Evolutionary conservation across 2,888 invertebrate genomes (phyloP), one percentile per base, ranked within the genome.

Genomic region (Anarsia innoxiella): DNA sequence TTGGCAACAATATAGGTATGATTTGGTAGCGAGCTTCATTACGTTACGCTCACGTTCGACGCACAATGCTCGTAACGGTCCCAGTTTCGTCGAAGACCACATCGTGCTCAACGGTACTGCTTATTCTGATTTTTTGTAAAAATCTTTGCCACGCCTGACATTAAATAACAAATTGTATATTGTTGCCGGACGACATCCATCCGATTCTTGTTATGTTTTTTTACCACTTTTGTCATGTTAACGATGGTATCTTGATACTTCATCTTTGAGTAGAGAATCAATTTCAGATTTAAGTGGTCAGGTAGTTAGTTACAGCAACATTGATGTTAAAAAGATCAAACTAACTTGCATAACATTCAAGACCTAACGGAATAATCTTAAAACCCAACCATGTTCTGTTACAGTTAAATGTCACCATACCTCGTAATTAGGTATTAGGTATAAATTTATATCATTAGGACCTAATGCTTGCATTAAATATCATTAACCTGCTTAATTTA

Each of bases 11-110:
- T 64, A 66, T 66, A n/a, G n/a, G n/a, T n/a, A 61, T 59, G 56
- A 56, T 59, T 57, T 45, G 55, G 53, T 55, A 58, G 59, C 53
- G 55, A 53, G 56, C 51, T 53, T 59, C 55, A 64, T 65, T 55
- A 64, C 59, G 63, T 56, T 59, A 57, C 58, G 67, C 69, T 73
- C 73, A 74, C 74, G 74, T 70, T 60, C 61, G 45, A 59, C 60
- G 59, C 61, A 72, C 73, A 73, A 72, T 72, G 67, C 64, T 52
- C 47, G 56, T 76, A 77, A 76, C 77, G 75, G 77, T 72, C 53
- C 46, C 41, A 47, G 48, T 60, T 58, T 63, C 57, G 53, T 53
- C 54, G 54, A 50, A 48, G 55, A 56, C 66, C 65, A 66, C 55
- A 61, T 59, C 59, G 61, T 63, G 61, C 53, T 63, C 64, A 71